Evolutionary conservation across 2,888 invertebrate genomes (phyloP).

Genomic region (Lumbricus terrestris): DNA sequence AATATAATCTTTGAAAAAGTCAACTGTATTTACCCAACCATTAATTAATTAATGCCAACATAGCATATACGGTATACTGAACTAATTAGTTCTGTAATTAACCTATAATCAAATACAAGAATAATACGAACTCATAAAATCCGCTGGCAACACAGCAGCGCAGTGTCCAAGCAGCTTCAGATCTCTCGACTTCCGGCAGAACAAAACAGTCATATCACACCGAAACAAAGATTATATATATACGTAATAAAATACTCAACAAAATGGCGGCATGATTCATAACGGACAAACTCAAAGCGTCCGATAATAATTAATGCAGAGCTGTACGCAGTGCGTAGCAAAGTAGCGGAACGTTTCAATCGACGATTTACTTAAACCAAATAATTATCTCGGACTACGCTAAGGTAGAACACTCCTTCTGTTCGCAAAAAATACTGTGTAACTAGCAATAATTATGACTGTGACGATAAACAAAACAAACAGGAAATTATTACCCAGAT

Average conservation of each 20-base stretch:
- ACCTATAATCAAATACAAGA: constrained; percentile 3
- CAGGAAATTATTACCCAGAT: background rate
- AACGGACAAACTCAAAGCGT: background rate
- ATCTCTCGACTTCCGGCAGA: background rate
- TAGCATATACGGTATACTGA: background rate
- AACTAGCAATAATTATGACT: no score
- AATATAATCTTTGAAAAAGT: background rate
- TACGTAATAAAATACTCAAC: background rate
- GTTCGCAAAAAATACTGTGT: background rate
- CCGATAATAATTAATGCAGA: background rate
- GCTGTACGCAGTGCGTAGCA: background rate
- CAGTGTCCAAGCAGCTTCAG: background rate
- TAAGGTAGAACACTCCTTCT: background rate
- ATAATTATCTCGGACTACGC: background rate
- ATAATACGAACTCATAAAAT: background rate
- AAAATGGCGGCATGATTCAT: background rate
- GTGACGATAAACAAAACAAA: background rate
- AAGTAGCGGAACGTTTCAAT: constrained; percentile 3
- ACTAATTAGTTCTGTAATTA: background rate
- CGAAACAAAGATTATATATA: background rate
- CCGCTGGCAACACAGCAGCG: background rate
- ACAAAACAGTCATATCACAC: background rate
- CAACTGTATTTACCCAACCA: background rate
- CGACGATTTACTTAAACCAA: background rate
- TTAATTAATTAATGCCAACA: constrained; percentile 3